These are phyloP conservation scores for Ooceraea biroi DNA, from an alignment of 1,140 invertebrate genomes.

Conservation along the genomic window DNA sequence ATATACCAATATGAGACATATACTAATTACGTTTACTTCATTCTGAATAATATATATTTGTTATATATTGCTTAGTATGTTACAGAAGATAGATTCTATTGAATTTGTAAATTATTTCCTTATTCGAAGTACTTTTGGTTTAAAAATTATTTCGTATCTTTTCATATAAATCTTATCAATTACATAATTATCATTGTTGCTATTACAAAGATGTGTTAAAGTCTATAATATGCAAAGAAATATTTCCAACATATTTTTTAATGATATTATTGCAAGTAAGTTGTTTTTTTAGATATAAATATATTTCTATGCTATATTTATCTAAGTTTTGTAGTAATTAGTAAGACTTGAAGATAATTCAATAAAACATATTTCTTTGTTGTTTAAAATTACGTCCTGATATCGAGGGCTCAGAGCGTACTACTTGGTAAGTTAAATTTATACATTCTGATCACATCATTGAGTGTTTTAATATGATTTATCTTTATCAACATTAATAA, in stretches of 20 bases:
- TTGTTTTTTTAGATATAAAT: conserved; percentile 3
- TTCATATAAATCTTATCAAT: neutral
- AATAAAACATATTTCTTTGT: conserved; percentile 81
- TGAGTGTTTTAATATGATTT: conserved; percentile 65
- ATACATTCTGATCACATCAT: conserved; percentile 75
- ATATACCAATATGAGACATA: conserved; percentile 12
- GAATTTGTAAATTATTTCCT: conserved; percentile 32
- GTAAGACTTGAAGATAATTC: conserved; percentile 54
- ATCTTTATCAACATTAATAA: conserved; percentile 67
- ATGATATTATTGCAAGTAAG: neutral
- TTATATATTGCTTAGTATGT: neutral
- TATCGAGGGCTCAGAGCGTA: conserved; percentile 82
- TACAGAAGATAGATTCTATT: neutral
- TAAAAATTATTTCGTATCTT: neutral
- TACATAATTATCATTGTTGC: neutral
- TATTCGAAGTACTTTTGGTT: neutral
- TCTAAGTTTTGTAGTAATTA: conserved; percentile 61
- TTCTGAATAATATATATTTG: conserved; percentile 10
- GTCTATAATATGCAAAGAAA: conserved; percentile 3
- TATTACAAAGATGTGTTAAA: neutral
- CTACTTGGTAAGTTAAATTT: conserved; percentile 81
- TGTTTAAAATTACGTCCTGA: conserved; percentile 83
- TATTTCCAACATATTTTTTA: conserved; percentile 12
- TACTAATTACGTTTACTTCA: conserved; percentile 34
- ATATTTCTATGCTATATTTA: conserved; percentile 28